These are phyloP conservation scores for Drosophila austrosaltans DNA, from an alignment of 2,888 invertebrate species.

Conservation along the genomic window DNA sequence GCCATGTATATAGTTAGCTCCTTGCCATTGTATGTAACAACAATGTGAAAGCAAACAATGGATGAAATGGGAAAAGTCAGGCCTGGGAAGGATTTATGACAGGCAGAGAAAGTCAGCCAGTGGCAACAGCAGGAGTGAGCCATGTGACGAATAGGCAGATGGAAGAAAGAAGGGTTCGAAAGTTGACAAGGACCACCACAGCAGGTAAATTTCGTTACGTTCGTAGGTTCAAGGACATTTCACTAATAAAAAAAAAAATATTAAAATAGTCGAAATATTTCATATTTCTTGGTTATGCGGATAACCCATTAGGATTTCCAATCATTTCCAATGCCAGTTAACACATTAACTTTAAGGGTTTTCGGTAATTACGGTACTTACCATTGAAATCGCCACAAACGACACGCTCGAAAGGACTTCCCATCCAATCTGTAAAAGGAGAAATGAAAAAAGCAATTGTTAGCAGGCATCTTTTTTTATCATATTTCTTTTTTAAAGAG, in stretches of 20 bases:
- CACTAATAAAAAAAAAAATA: constrained; percentile 48
- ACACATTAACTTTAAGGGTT: constrained; percentile 54
- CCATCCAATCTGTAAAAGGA: constrained; percentile 92
- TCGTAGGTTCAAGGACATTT: constrained; percentile 56
- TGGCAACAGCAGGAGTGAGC: constrained; percentile 8
- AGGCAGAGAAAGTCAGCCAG: constrained; percentile 5
- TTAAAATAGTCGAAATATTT: constrained; percentile 25
- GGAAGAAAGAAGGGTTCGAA: constrained; percentile 40
- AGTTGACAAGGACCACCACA: constrained; percentile 12
- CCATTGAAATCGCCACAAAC: constrained; percentile 97
- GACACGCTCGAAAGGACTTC: constrained; percentile 96
- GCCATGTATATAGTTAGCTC: neutral
- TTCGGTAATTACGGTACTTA: constrained; percentile 84
- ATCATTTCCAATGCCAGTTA: constrained; percentile 63
- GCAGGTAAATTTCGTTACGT: constrained; percentile 51
- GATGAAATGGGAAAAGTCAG: neutral
- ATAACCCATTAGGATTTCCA: constrained; percentile 64
- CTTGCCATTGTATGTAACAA: neutral
- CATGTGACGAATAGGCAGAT: constrained; percentile 15
- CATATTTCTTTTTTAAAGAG: constrained; percentile 15
- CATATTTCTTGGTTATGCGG: constrained; percentile 56
- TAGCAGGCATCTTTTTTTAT: constrained; percentile 9
- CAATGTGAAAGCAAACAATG: constrained; percentile 12
- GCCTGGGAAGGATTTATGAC: constrained; percentile 10
- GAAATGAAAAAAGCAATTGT: constrained; percentile 40